Percentiles rank a stretch among this genome's conserved stretches.
Evolutionary conservation across 2,888 invertebrate species (phyloP).

Genomic region (Acheta domesticus): DNA sequence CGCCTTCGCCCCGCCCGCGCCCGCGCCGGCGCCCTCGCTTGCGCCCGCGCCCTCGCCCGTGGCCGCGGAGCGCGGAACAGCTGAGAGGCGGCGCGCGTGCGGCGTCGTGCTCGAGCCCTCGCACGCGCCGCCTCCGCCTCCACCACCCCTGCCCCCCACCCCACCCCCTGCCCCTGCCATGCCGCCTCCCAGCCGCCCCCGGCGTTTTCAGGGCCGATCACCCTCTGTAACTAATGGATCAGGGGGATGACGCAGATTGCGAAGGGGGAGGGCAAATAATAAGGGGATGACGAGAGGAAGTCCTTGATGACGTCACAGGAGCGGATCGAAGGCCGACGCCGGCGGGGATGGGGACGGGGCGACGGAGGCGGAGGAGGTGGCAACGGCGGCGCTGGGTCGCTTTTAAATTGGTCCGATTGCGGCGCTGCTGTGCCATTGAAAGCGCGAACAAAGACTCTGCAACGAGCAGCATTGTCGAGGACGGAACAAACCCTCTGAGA

Average conservation of each 20-base stretch:
- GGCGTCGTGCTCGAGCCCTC: not conserved
- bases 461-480: conserved; percentile 21
- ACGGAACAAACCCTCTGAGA: conserved; percentile 5
- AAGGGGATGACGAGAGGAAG: conserved; percentile 28
- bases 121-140: not conserved
- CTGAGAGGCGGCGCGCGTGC: not conserved
- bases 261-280: conserved; percentile 28
- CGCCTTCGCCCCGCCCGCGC: too few relatives aligned
- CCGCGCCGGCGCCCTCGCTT: too few relatives aligned
- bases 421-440: conserved; percentile 22
- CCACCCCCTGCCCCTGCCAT: not conserved
- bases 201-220: not conserved
- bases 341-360: not conserved
- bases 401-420: conserved; percentile 28
- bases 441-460: conserved; percentile 24
- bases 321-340: not conserved
- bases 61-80: not conserved
- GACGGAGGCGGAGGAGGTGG: not conserved
- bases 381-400: not conserved
- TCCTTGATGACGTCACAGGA: conserved; percentile 28
- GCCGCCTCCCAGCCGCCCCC: not conserved
- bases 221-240: conserved; percentile 23
- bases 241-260: conserved; percentile 26
- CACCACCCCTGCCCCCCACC: not conserved
- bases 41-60: not conserved